Base-by-base conservation (phyloP, 2,888 invertebrate species). In the Subacronicta megacephala region DNA sequence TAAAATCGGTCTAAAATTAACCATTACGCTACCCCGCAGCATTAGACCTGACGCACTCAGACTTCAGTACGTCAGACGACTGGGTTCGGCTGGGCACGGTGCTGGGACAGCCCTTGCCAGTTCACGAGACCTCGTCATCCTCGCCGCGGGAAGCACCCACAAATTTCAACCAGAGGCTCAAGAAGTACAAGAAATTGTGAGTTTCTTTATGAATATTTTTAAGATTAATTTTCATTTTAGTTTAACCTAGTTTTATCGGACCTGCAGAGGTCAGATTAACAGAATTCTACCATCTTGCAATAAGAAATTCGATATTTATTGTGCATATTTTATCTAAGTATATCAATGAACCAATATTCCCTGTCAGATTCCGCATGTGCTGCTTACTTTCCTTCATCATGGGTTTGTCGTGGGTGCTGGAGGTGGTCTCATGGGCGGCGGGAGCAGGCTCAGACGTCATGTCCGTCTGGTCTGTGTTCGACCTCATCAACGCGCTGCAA, bases 401-500 rank as follows among this genome's bases (percentile, higher is more conserved):
- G 95, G 96, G 96, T 0, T 87, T 96, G 7, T 96, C 96, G 45
- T 97, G 97, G 97, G 92, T 95, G 26, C 93, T 96, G 83, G 97
- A 97, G 84, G 93, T 96, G 64, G 94, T 96, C 0, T 96, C 96
- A 0, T 96, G 95, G 95, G 93, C 94, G 43, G 94, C 94, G 0
- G 95, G 95, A 0, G 95, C 95, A 45, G 91, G 94, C 47, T 84
- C 93, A 0, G 81, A 90, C 0, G 90, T 91, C 0, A 89, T 91
- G 17, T 90, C 94, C 7, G 90, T 94, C 13, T 95, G 96, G 94
- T 95, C 95, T 0, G 91, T 96, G 16, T 96, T 96, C 74, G 96
- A 96, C 83, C 93, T 96, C 66, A 90, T 96, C 69, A 96, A 96
- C 81, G 96, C 96, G 0, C 87, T 96, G 31, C 96, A 97, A 77